These are phyloP conservation scores for Microctonus brassicae DNA, from an alignment of 2,888 invertebrate genomes.

Conservation along the genomic window DNA sequence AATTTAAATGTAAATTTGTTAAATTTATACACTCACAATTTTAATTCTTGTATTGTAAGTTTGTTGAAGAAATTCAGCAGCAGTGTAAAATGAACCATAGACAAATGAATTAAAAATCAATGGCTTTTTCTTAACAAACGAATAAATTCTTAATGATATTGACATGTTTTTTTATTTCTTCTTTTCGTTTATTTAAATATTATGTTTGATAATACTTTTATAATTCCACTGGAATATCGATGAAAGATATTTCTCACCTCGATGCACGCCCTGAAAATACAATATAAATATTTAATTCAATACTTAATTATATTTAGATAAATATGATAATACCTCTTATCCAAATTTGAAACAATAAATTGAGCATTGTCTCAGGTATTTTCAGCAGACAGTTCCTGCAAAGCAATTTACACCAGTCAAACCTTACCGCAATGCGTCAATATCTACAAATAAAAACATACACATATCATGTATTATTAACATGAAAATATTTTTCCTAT, in stretches of 20 bases:
- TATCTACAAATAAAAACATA: constrained; percentile 12
- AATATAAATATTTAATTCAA: background rate
- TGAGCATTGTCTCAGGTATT: background rate
- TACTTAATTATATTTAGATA: background rate
- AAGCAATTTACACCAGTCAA: constrained; percentile 17
- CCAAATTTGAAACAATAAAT: background rate
- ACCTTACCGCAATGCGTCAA: constrained; percentile 45
- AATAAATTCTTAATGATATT: constrained; percentile 42
- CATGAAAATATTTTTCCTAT: background rate
- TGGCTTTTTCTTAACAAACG: constrained; percentile 51
- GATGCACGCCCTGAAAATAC: constrained; percentile 2
- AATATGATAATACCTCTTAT: background rate
- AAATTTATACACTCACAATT: constrained; percentile 72
- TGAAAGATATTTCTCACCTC: constrained; percentile 20
- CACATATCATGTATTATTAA: background rate
- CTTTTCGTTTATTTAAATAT: background rate
- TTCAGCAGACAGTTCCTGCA: constrained; percentile 25
- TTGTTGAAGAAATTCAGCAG: constrained; percentile 86
- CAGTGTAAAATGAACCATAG: constrained; percentile 83
- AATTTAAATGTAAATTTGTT: constrained; percentile 28
- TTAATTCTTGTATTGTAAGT: constrained; percentile 77
- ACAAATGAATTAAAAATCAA: constrained; percentile 72
- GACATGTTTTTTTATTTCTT: constrained; percentile 45
- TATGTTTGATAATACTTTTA: background rate
- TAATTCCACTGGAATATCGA: background rate